These are phyloP conservation scores for Rugalucina vietnamica DNA, from an alignment of 2,888 invertebrate species.

Conservation along the genomic window DNA sequence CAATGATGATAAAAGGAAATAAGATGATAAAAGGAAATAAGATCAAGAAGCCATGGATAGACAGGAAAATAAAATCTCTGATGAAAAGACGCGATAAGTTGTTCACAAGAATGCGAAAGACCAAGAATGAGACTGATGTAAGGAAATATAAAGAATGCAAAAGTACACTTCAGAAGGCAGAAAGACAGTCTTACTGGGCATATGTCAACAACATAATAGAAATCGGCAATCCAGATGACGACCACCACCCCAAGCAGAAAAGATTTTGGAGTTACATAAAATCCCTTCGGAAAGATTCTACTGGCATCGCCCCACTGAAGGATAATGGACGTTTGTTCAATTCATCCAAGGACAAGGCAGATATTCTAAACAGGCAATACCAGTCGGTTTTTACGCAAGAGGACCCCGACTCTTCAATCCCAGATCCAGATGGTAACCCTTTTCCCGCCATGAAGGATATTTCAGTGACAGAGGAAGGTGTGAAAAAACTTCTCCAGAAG, in stretches of 20 bases:
- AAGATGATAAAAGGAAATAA: no score
- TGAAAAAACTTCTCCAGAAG: background rate
- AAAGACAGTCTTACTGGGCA: background rate
- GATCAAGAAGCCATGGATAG: background rate
- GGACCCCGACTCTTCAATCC: background rate
- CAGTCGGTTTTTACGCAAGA: background rate
- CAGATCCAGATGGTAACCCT: background rate
- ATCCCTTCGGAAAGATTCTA: background rate
- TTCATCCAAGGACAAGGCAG: background rate
- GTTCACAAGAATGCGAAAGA: background rate
- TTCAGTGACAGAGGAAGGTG: background rate
- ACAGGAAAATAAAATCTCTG: background rate
- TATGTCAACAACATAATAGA: background rate
- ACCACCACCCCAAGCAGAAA: background rate
- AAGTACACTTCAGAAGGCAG: background rate
- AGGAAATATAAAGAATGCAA: background rate
- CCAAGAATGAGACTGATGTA: background rate
- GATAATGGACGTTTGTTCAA: background rate
- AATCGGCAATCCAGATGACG: background rate
- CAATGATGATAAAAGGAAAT: no score
- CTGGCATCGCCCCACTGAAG: background rate
- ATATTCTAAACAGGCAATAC: background rate
- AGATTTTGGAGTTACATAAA: background rate
- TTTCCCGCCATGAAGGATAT: background rate
- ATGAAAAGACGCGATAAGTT: background rate